phyloP scores from a whole-genome alignment of 1,140 invertebrate species.

The Drosophila sechellia region DNA sequence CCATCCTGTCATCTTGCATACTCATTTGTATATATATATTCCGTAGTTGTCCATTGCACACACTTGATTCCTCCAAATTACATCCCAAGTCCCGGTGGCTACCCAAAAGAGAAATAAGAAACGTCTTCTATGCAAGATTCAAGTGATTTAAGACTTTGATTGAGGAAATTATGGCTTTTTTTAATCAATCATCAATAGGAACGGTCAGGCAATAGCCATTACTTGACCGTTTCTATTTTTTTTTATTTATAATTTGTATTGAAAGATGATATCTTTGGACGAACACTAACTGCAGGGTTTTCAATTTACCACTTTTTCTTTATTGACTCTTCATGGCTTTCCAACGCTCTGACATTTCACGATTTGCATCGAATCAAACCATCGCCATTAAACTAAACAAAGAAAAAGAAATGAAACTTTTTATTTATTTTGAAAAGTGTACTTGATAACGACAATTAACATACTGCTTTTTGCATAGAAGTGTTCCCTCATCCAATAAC shows the following conservation, averaged over 20 bases:
- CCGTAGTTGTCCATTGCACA: slow-evolving; percentile 37
- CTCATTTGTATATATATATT: slow-evolving; percentile 48
- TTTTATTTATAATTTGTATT: background rate
- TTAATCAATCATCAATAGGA: background rate
- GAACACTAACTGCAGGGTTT: slow-evolving; percentile 4
- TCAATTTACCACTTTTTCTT: slow-evolving; percentile 1
- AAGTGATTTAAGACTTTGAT: slow-evolving; percentile 56
- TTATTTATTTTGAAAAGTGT: slow-evolving; percentile 37
- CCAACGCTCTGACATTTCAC: slow-evolving; percentile 36
- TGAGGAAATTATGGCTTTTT: slow-evolving; percentile 11
- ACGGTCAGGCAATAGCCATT: background rate
- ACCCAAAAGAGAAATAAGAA: slow-evolving; percentile 13
- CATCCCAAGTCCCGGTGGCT: slow-evolving; percentile 10
- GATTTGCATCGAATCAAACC: slow-evolving; percentile 32
- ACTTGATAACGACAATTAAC: slow-evolving; percentile 71
- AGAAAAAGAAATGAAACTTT: slow-evolving; percentile 19
- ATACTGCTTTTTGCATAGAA: slow-evolving; percentile 86
- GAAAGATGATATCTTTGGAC: background rate
- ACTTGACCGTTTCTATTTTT: background rate
- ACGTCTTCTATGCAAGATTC: slow-evolving; percentile 74
- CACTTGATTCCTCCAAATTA: slow-evolving; percentile 38
- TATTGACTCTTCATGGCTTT: slow-evolving; percentile 20
- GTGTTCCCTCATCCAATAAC: slow-evolving; percentile 85
- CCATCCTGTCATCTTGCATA: slow-evolving; percentile 4
- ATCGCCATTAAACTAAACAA: slow-evolving; percentile 34